phyloP scores from a whole-genome alignment of 2,113 vertebrate genomes.

The Chaetodon auriga region DNA sequence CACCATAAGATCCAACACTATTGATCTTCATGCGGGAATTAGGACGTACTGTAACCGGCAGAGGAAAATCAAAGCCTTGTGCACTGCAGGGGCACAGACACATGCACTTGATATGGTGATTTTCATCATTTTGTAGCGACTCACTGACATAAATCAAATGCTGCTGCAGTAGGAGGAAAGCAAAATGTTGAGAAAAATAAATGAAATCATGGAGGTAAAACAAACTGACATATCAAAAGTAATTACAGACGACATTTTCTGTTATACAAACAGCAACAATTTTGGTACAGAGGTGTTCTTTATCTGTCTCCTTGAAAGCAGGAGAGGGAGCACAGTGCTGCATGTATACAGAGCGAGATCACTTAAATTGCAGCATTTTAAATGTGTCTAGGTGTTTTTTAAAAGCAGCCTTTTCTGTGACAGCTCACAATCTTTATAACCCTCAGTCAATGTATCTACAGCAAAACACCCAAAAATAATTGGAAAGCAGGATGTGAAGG shows the following conservation, averaged over 20 bases:
- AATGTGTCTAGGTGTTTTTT: neutral
- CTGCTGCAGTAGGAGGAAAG: neutral
- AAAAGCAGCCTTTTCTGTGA: neutral
- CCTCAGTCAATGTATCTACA: neutral
- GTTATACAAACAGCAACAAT: neutral
- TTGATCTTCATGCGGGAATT: slow-evolving; percentile 8
- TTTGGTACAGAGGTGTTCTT: neutral
- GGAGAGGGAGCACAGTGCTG: neutral
- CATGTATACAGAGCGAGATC: neutral
- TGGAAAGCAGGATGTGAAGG: neutral
- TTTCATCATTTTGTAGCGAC: neutral
- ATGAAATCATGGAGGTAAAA: neutral
- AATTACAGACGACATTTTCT: neutral
- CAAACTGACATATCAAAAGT: neutral
- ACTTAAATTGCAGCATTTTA: neutral
- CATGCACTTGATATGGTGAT: neutral
- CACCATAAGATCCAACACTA: neutral
- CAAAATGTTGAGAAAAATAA: neutral
- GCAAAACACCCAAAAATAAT: neutral
- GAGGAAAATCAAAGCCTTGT: slow-evolving; percentile 3
- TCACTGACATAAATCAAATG: neutral
- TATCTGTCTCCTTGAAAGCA: neutral
- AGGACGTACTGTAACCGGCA: neutral
- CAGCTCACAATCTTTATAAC: neutral
- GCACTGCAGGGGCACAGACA: slow-evolving; percentile 9